These are phyloP conservation scores for Synanthedon tipuliformis DNA, from an alignment of 2,888 invertebrate genomes.

Conservation along the genomic window DNA sequence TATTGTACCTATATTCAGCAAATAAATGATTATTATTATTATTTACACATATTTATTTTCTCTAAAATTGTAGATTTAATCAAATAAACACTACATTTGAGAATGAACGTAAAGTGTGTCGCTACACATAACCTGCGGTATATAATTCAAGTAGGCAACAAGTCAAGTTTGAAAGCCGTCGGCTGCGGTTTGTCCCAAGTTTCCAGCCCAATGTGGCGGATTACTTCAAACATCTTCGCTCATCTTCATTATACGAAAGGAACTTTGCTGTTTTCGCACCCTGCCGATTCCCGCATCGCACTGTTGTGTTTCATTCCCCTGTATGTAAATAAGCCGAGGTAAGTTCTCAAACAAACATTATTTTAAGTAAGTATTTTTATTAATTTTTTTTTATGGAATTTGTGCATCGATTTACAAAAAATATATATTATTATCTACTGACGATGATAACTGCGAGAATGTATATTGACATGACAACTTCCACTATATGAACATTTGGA, in stretches of 20 bases:
- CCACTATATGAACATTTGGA: too few relatives aligned
- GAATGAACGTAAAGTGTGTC: conserved; percentile 7
- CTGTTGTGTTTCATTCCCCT: conserved; percentile 40
- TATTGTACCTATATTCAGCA: too few relatives aligned
- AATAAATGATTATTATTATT: too few relatives aligned
- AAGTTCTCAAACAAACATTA: conserved; percentile 50
- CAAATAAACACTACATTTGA: too few relatives aligned
- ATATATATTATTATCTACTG: too few relatives aligned
- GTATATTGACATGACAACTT: too few relatives aligned
- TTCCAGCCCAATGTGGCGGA: conserved; percentile 41
- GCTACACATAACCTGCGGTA: conserved; percentile 1
- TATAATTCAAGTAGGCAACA: conserved; percentile 18
- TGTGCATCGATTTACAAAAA: too few relatives aligned
- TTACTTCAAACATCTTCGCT: conserved; percentile 44
- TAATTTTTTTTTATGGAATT: too few relatives aligned
- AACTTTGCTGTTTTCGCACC: conserved; percentile 55
- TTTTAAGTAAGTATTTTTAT: not conserved
- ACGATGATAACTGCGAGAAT: too few relatives aligned
- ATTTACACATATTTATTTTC: too few relatives aligned
- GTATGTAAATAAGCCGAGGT: conserved; percentile 55
- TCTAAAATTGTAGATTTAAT: too few relatives aligned
- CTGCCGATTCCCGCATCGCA: conserved; percentile 25
- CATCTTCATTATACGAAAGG: conserved; percentile 58
- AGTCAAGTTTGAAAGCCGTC: conserved; percentile 19
- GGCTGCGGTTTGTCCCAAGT: conserved; percentile 46